These are phyloP conservation scores for Melopsittacus undulatus DNA, from an alignment of 2,797 vertebrate genomes.

Conservation along the genomic window DNA sequence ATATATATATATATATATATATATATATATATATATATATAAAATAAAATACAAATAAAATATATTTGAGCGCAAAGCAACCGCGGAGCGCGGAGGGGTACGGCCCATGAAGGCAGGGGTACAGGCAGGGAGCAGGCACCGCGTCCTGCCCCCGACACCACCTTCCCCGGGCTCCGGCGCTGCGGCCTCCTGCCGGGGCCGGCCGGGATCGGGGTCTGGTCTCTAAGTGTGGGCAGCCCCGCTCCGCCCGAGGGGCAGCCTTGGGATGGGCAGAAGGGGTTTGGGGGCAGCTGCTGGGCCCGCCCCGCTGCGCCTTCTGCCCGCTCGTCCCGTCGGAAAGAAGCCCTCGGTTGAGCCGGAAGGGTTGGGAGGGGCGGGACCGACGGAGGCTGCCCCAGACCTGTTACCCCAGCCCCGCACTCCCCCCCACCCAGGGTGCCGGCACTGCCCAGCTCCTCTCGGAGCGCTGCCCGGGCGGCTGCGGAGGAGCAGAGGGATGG, in stretches of 20 bases:
- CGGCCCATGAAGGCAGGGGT: not conserved
- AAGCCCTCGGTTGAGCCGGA: not conserved
- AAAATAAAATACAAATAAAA: not conserved
- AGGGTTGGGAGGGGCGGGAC: not conserved
- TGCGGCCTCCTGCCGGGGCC: not conserved
- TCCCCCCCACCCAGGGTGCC: not conserved
- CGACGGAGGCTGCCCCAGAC: not conserved
- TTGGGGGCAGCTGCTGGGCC: not conserved
- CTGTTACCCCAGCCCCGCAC: not conserved
- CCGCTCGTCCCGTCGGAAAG: not conserved
- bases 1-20: too few species aligned
- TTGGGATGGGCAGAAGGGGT: not conserved
- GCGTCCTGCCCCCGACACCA: not conserved
- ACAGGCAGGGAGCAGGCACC: not conserved
- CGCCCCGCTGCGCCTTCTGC: not conserved
- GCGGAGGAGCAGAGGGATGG: slow-evolving; percentile 30
- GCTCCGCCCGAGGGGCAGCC: not conserved
- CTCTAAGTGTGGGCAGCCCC: not conserved
- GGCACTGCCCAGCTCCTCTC: not conserved
- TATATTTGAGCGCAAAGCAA: not conserved
- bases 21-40: too few species aligned
- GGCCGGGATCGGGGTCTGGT: not conserved
- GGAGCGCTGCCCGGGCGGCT: slow-evolving; percentile 20
- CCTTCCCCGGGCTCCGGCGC: not conserved
- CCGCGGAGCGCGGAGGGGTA: not conserved